Conservation (phyloP, 2,113 vertebrate genomes). For the Sceloporus tristichus region DNA sequence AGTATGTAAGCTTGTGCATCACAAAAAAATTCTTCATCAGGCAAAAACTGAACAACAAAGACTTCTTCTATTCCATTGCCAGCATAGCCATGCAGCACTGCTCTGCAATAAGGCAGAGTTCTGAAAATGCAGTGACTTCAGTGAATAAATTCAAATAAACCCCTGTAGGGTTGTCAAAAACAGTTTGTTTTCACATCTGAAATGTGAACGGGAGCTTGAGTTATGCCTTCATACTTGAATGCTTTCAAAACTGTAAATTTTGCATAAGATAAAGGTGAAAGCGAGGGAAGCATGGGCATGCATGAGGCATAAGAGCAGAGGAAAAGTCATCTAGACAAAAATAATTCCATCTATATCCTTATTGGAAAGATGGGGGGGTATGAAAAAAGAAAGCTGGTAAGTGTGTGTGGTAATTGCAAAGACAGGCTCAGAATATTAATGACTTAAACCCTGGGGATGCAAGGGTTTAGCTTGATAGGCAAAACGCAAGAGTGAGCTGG, state of each 20-base stretch:
- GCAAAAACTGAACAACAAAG: background rate
- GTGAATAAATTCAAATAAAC: constrained; percentile 22
- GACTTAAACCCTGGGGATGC: constrained; percentile 65
- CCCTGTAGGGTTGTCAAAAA: constrained; percentile 34
- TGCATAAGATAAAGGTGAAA: constrained; percentile 44
- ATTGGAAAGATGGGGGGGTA: too few relatives aligned
- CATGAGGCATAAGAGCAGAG: background rate
- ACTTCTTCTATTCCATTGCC: background rate
- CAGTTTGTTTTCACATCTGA: constrained; percentile 50
- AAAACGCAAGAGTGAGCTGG: constrained; percentile 62
- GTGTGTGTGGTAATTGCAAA: constrained; percentile 8
- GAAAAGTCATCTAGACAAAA: background rate
- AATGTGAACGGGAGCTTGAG: constrained; percentile 44
- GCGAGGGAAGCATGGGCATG: constrained; percentile 24
- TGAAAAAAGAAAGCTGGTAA: background rate
- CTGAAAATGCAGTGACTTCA: background rate
- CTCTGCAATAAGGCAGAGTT: background rate
- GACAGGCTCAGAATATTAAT: constrained; percentile 69
- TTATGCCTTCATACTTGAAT: constrained; percentile 36
- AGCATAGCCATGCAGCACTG: background rate
- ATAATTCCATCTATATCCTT: background rate
- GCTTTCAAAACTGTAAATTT: constrained; percentile 47
- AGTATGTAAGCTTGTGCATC: background rate
- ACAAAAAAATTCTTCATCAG: background rate
- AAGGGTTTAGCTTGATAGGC: constrained; percentile 67